A percentile compares a stretch with the other conserved stretches of the same genome.
phyloP scores from a whole-genome alignment of 2,797 vertebrate genomes.

The Pangasius krempfi region DNA sequence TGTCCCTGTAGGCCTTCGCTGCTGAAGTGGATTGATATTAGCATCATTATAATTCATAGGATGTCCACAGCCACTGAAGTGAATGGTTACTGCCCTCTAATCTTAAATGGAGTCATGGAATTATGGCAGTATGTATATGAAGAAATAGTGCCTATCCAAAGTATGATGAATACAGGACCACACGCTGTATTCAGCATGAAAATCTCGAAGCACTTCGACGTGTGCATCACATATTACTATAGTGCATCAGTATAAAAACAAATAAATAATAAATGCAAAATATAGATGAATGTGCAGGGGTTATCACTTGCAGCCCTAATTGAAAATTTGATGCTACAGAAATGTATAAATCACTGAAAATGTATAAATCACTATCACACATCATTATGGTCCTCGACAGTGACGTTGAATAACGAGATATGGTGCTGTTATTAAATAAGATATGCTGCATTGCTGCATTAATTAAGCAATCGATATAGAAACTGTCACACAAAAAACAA shows the following conservation, averaged over 20 bases:
- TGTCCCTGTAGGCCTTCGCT: slow-evolving; percentile 71
- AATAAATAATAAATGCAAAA: background rate
- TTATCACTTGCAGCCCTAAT: slow-evolving; percentile 25
- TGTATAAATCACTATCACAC: slow-evolving; percentile 62
- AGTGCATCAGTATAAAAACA: background rate
- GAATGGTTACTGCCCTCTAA: slow-evolving; percentile 40
- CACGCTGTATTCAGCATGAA: background rate
- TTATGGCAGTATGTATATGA: slow-evolving; percentile 9
- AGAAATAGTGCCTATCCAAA: background rate
- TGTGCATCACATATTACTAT: background rate
- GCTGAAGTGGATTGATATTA: slow-evolving; percentile 63
- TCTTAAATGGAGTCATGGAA: slow-evolving; percentile 36
- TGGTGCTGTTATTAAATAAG: slow-evolving; percentile 71
- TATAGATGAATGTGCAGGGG: background rate
- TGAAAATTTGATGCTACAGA: slow-evolving; percentile 19
- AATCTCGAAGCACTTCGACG: background rate
- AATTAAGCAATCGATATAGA: slow-evolving; percentile 71
- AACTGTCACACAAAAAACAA: slow-evolving; percentile 74
- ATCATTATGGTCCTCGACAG: slow-evolving; percentile 64
- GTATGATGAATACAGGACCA: slow-evolving; percentile 24
- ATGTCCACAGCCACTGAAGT: slow-evolving; percentile 62
- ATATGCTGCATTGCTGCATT: slow-evolving; percentile 70
- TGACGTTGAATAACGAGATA: slow-evolving; percentile 67
- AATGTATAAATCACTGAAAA: slow-evolving; percentile 59
- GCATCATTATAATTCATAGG: slow-evolving; percentile 69